Conservation (phyloP, 2,113 vertebrate genomes). For the mouse (Mus musculus) region GRCm39 chr3:159429501-159430000, state of each 20-base stretch:
- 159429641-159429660: neutral
- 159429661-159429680: neutral
- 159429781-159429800: neutral
- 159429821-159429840: neutral
- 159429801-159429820: neutral
- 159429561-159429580: neutral
- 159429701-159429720: neutral
- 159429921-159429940: neutral
- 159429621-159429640: neutral
- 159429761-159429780: neutral
- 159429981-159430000: neutral
- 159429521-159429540: neutral
- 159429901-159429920: neutral
- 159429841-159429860: neutral
- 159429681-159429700: neutral
- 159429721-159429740: neutral
- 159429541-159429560: neutral
- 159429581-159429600: neutral
- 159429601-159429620: neutral
- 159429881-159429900: neutral
- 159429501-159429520: neutral
- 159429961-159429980: neutral
- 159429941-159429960: neutral
- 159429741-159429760: neutral
- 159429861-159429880: neutral